phyloP scores from a whole-genome alignment of 2,888 invertebrate species.

The Pedicia rivosa region DNA sequence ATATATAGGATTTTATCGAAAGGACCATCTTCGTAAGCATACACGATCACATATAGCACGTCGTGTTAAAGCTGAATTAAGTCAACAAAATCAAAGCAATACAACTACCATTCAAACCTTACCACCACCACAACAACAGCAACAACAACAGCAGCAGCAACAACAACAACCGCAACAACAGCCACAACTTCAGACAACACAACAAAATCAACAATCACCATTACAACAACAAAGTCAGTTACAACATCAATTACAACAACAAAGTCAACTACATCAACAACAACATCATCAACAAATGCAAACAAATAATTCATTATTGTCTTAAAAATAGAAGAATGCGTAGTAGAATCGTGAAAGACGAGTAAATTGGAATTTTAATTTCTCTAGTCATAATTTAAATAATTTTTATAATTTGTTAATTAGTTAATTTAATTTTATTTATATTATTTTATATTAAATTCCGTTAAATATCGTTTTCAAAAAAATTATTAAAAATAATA shows the following conservation, averaged over 20 bases:
- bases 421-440: no score
- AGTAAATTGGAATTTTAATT: no score
- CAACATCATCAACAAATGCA: not conserved
- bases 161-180: slow-evolving; percentile 19
- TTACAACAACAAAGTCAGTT: slow-evolving; percentile 12
- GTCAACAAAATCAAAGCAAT: slow-evolving; percentile 28
- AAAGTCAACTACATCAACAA: slow-evolving; percentile 18
- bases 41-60: slow-evolving; percentile 70
- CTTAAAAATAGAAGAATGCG: no score
- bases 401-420: no score
- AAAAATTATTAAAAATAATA: no score
- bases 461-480: no score
- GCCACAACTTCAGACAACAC: slow-evolving; percentile 33
- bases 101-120: slow-evolving; percentile 22
- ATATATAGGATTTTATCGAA: slow-evolving; percentile 54
- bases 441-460: no score
- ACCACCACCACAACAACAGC: slow-evolving; percentile 10
- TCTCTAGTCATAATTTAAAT: no score
- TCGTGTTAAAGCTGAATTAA: slow-evolving; percentile 55
- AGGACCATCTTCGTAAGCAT: slow-evolving; percentile 73
- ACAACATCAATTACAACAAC: slow-evolving; percentile 13
- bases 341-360: no score
- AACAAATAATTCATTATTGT: no score
- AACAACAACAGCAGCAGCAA: slow-evolving; percentile 13
- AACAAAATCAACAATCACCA: slow-evolving; percentile 31